Evolutionary conservation across 64 coral and sea anemone genomes (phyloP), one percentile per base, ranked within the genome.

Genomic region (Acropora tenuis): DNA sequence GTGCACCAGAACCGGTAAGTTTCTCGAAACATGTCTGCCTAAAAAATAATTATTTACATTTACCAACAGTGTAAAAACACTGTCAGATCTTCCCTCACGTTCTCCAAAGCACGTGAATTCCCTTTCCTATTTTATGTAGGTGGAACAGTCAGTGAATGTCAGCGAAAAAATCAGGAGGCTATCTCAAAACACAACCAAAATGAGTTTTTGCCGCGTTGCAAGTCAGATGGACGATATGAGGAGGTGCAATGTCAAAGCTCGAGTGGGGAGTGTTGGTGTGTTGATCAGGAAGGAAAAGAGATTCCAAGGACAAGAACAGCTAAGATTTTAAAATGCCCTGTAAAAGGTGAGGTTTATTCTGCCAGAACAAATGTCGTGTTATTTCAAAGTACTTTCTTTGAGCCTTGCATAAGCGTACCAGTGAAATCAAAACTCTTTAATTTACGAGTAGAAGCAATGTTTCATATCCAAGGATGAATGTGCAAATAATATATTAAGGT

Each of bases 201-300:
- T 74, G 73, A 58, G 50, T 80, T 82, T 75, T 77, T 90, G 41
- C 87, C 94, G 41, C 76, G 79, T 43, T 96, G 94, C 79, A 96
- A 93, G 44, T 73, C 41, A 68, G 94, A 96, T 58, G 94, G 94
- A n/a, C 87, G 74, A 46, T 96, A 93, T 47, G 94, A 96, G 44
- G 94, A 93, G 69, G 94, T 96, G 15, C 94, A 96, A 74, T 96
- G 94, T 75, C 84, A 92, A n/a, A 47, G 77, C 19, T 53, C 47
- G 7, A 89, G 78, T 30, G 67, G 84, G n/a, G 49, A 88, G 10
- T 96, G 94, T 76, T 96, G 94, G 94, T 96, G 94, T 76, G 94
- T 96, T 0, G 90, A 93, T 46, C 48, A 61, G 45, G 57, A 88
- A 42, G 94, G 90, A 77, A 89, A 83, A 6, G 90, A 96, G 61